A percentile compares a stretch with the other conserved stretches of the same genome.
phyloP scores from a whole-genome alignment of 2,113 vertebrate species.

The Ophthalmotilapia sp. region DNA sequence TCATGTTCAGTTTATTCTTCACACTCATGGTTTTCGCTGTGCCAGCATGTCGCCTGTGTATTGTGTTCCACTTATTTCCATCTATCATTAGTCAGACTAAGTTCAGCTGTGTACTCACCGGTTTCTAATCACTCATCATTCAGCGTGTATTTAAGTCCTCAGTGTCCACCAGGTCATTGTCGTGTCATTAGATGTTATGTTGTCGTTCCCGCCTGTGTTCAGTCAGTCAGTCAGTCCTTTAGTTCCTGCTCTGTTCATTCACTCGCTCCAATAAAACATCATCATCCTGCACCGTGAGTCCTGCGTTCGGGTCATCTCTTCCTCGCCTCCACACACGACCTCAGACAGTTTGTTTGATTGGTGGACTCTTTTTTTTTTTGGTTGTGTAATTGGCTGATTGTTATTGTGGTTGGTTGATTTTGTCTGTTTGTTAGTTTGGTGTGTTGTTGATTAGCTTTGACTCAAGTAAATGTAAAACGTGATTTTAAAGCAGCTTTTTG shows the following conservation, averaged over 20 bases:
- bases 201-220: rapidly evolving
- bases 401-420: neutral
- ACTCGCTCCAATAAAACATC: neutral
- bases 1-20: neutral
- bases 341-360: neutral
- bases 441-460: neutral
- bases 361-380: neutral
- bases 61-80: neutral
- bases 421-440: neutral
- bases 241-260: rapidly evolving
- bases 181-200: neutral
- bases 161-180: rapidly evolving
- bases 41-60: neutral
- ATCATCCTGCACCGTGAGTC: neutral
- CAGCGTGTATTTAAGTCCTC: neutral
- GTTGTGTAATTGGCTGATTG: neutral
- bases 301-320: neutral
- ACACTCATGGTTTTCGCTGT: neutral
- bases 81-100: neutral
- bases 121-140: neutral
- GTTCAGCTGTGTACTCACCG: neutral
- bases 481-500: neutral
- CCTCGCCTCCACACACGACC: neutral
- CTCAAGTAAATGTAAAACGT: neutral
- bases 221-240: neutral